phyloP scores from a whole-genome alignment of 1,140 invertebrate species.

The Caerostris extrusa region DNA sequence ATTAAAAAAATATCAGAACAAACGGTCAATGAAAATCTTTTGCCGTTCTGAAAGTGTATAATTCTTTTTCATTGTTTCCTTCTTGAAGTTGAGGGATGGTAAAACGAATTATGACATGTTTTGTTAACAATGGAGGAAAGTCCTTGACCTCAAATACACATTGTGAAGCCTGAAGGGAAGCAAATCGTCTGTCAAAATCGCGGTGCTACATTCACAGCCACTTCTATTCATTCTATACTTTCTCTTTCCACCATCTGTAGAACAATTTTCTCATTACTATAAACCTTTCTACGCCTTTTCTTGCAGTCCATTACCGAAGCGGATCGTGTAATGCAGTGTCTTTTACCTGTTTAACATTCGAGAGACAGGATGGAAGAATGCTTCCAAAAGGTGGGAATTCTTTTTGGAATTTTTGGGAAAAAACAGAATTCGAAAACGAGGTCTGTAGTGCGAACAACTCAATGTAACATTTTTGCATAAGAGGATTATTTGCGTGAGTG shows the following conservation, averaged over 20 bases:
- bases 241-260: constrained; percentile 10
- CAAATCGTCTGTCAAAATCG: constrained; percentile 26
- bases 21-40: neutral
- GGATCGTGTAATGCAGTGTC: neutral
- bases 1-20: neutral
- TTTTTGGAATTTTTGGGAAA: neutral
- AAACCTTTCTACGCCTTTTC: neutral
- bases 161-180: constrained; percentile 8
- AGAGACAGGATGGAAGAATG: neutral
- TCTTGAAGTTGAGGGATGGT: constrained; percentile 26
- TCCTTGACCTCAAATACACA: constrained; percentile 42
- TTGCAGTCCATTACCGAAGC: neutral
- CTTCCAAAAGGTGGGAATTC: neutral
- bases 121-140: constrained; percentile 35
- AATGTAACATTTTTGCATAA: constrained; percentile 15
- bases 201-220: constrained; percentile 23
- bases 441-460: neutral
- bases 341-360: neutral
- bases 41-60: neutral
- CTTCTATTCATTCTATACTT: neutral
- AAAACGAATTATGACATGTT: constrained; percentile 49
- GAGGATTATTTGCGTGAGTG: neutral
- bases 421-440: neutral
- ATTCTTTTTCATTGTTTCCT: constrained; percentile 21
- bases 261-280: constrained; percentile 23